Evolutionary conservation across 2,888 invertebrate species (phyloP), one percentile per base, ranked within the genome.

Genomic region (Neoaliturus tenellus): DNA sequence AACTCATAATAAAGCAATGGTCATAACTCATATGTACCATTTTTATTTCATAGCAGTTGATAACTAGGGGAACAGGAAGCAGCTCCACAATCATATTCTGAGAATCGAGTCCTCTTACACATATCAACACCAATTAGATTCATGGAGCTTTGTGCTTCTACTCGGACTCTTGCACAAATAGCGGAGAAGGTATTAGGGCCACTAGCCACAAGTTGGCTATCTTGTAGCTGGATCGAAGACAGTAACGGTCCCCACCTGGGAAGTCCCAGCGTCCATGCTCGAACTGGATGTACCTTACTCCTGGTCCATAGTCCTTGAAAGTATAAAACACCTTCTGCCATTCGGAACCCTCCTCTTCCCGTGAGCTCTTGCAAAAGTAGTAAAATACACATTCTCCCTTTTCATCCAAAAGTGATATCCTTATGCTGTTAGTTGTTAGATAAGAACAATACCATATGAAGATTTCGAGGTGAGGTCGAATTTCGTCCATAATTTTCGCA

Each of bases 371-470:
- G 25, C 31, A 31, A 31, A 62, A 62, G n/a, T 25, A 62, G 62
- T 62, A 62, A 62, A 62, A 62, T 62, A 62, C 62, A 31, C 62
- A 62, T 17, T 62, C 62, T 3, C 62, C 25, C 14, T 31, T 17
- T 4, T 5, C 62, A 62, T 62, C 62, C 14, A 62, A 17, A 28
- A 62, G 62, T 17, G 62, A 62, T 10, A 62, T 62, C 14, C 62
- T 62, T 2, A 62, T 62, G 62, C 62, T 62, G 25, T 62, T 31
- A 12, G 62, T 62, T 1, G 62, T 28, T 62, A 28, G 17, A n/a
- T 62, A 62, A 14, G 31, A 62, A 28, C 62, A 28, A 31, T 62
- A 62, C 62, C 62, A 62, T 14, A 62, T 62, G 62, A 62, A 62
- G 4, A 62, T 62, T 62, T 62, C 62, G 17, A 62, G 28, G 12